Base-by-base conservation (phyloP, 64 coral and sea anemone species). In the Orbicella faveolata region DNA sequence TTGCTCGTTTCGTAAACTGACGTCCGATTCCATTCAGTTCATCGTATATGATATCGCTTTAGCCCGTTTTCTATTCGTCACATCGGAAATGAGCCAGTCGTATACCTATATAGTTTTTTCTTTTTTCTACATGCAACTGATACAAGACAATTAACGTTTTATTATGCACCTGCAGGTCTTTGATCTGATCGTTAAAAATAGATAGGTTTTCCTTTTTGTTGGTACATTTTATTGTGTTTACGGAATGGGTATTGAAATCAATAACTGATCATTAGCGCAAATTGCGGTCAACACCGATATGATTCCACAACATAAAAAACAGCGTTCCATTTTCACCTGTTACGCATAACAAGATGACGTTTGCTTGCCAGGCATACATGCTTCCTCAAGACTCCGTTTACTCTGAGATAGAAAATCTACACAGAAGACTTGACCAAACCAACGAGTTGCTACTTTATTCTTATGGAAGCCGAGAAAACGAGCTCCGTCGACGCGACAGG, bases 401-500 rank as follows among this genome's bases (percentile, higher is more conserved):
- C 26, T 68, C 23, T 70, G 64, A 85, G 37, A 85, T 85, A 52
- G 82, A 73, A 73, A 73, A 85, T 73, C 65, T 85, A 14, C 63
- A 85, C 15, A 85, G 82, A 85, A 70, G 63, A 37, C 65, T 85
- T 16, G 65, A 85, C 20, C 36, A 73, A 85, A 85, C 82, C 36
- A 85, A 73, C 82, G 65, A 85, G 16, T 85, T 72, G n/a, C 14
- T 85, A 6, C 64, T 16, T 23, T 85, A 12, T 17, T 52, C 63
- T 52, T n/a, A 52, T 13, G 72, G 65, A 72, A 25, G 20, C 41
- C 63, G 82, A 53, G 36, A 66, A 48, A n/a, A 52, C 17, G 66
- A 72, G 17, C 65, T 20, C 21, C 64, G 19, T 52, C 82, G 2
- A 13, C 82, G 39, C 0, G 65, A 73, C n/a, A 65, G 52, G 41